Conservation (phyloP, 2,888 invertebrate genomes). For the Heteromurus nitidus region DNA sequence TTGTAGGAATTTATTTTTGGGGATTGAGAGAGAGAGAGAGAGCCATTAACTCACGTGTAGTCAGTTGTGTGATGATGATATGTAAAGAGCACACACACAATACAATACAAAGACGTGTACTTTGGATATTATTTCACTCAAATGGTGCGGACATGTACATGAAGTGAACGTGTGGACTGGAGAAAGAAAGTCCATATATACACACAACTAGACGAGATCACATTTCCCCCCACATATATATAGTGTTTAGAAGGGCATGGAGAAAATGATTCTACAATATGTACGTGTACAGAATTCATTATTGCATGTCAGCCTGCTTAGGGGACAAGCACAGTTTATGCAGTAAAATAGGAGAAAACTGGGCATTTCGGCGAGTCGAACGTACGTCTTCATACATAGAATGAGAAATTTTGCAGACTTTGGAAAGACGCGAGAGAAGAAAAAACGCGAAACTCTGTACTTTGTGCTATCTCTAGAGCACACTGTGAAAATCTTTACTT, state of each 20-base stretch:
- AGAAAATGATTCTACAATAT: constrained; percentile 47
- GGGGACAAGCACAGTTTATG: no score
- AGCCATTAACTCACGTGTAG: constrained; percentile 35
- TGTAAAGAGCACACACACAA: constrained; percentile 12
- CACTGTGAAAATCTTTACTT: no score
- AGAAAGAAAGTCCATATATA: constrained; percentile 8
- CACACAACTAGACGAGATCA: not conserved
- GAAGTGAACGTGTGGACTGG: not conserved
- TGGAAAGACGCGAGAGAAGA: no score
- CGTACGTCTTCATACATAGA: no score
- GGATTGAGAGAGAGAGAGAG: constrained; percentile 8
- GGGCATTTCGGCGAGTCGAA: no score
- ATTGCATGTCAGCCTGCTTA: constrained; percentile 55
- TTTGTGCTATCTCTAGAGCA: no score
- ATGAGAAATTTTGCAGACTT: no score
- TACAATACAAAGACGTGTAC: not conserved
- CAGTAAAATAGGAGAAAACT: no score
- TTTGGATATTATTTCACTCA: not conserved
- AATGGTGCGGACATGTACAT: constrained; percentile 2
- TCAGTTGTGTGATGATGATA: constrained; percentile 30
- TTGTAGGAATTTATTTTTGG: constrained; percentile 33
- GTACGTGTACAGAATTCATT: constrained; percentile 54
- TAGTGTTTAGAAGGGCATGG: constrained; percentile 31
- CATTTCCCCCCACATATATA: not conserved
- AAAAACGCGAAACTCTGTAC: no score